Base-by-base conservation (phyloP, 2,113 vertebrate species). In the Myodes glareolus region DNA sequence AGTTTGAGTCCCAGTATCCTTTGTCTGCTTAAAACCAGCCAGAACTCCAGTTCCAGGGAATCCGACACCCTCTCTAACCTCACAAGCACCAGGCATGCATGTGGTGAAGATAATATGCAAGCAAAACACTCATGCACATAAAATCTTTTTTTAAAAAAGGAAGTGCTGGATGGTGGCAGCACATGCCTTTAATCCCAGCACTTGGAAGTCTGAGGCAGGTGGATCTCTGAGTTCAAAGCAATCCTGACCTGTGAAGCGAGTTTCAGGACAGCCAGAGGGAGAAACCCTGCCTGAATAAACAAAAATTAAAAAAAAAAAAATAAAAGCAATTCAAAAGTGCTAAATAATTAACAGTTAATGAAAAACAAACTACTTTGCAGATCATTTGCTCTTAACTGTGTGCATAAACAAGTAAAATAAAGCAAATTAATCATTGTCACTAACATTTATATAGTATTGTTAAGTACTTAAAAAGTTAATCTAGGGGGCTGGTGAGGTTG, bases 361-460 rank as follows among this genome's bases (percentile, higher is more conserved):
- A 36, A 91, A 95, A 94, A 3, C 3, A 87, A 17, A 92, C 65
- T 92, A 65, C 12, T 70, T 33, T 76, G 55, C 75, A 89, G 11
- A 65, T 86, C 52, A 82, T 55, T 63, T 63, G 0, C 45, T n/a
- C 16, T 80, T 88, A 84, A 2, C 33, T 72, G 3, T 72, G 1
- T 58, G 33, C 36, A 65, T 91, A 89, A 94, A 10, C 25, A 93
- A 55, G 47, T 93, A 47, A 93, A 86, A 65, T 47, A 92, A 95
- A 81, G 61, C 39, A 94, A 95, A 33, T 87, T 77, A 29, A 42
- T 88, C 42, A 29, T 61, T 61, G 10, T 95, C 7, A 2, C 42
- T 93, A 92, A 63, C 14, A 42, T 84, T 84, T 84, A 61, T 9
- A 21, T 91, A 52, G 17, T 88, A 39, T 50, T 93, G 21, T 94